A percentile compares a stretch with the other conserved stretches of the same genome.
Evolutionary conservation across 2,113 vertebrate genomes (phyloP).

Genomic region (Ursus arctos): DNA sequence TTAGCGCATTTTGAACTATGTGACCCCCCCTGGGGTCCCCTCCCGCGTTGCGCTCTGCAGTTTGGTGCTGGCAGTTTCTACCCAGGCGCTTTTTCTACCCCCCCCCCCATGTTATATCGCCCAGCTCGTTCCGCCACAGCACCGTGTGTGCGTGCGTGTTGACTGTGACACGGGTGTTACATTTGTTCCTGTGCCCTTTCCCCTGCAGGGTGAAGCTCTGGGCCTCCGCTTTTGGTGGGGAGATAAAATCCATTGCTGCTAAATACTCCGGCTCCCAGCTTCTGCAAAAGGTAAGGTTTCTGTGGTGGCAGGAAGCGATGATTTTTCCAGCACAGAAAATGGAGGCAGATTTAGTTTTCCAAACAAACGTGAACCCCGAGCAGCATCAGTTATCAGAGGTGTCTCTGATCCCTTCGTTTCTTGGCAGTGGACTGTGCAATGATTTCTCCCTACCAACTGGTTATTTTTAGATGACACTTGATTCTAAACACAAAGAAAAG

Average conservation of each 20-base stretch:
- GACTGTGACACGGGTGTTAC: conserved; percentile 79
- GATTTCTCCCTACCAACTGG: conserved; percentile 79
- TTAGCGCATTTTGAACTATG: conserved; percentile 58
- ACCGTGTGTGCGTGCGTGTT: conserved; percentile 74
- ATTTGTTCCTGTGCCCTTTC: conserved; percentile 78
- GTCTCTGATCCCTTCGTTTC: conserved; percentile 83
- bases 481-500: conserved; percentile 80
- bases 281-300: conserved; percentile 97
- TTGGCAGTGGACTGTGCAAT: conserved; percentile 73
- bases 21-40: conserved; percentile 61
- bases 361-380: conserved; percentile 80
- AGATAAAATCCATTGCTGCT: conserved; percentile 99
- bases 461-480: conserved; percentile 85
- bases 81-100: conserved; percentile 56
- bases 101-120: neutral
- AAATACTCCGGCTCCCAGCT: conserved; percentile 99
- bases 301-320: conserved; percentile 68
- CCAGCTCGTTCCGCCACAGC: conserved; percentile 72
- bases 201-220: conserved; percentile 96
- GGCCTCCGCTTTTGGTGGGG: conserved; percentile 99
- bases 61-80: conserved; percentile 67
- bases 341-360: conserved; percentile 86
- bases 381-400: conserved; percentile 77
- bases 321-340: conserved; percentile 86
- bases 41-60: conserved; percentile 72